Evolutionary conservation across 2,113 vertebrate genomes (phyloP), one percentile per base, ranked within the genome.

Genomic region (Paratilapia polleni): DNA sequence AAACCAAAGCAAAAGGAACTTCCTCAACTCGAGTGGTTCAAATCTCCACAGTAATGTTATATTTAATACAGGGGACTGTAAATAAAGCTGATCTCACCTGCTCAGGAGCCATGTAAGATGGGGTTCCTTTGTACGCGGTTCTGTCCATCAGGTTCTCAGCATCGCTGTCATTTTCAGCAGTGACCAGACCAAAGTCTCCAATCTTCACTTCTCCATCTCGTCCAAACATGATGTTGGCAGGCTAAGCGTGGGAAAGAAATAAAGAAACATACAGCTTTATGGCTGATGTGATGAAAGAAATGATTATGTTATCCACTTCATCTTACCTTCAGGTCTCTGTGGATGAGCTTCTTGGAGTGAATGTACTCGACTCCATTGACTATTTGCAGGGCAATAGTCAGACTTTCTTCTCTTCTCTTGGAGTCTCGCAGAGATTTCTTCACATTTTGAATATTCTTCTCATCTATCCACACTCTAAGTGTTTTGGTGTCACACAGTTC

Each of bases 141-240:
- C 95, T 94, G 6, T 93, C 90, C 6, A 79, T 4, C 22, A 75
- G 20, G 68, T 78, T 91, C 5, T 88, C 87, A 38, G 81, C 86
- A 2, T 70, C 15, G 15, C 88, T 83, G 47, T 81, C 68, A 1
- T 68, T 31, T 78, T 89, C 85, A 31, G 83, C 87, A 52, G 97
- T 97, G 79, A 94, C 97, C 34, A 99, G 96, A 73, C 97, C 97
- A 2, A 99, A 98, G 92, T 99, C 98, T 6, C 97, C 97, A 38
- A 99, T 98, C 95, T 98, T 98, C 89, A 97, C 91, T 22, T 89
- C 60, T 26, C 85, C 80, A 9, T 92, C 56, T 7, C 0, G 22
- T 10, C 96, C 96, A 89, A 99, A 91, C 89, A 99, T 96, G 92
- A 99, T 97, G 90, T 99, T 99, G 74, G 57, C 52, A 63, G 97